Percentiles rank a stretch among this genome's conserved stretches.
Conservation (phyloP, 2,888 invertebrate genomes). For the Caenorhabditis virilis region DNA sequence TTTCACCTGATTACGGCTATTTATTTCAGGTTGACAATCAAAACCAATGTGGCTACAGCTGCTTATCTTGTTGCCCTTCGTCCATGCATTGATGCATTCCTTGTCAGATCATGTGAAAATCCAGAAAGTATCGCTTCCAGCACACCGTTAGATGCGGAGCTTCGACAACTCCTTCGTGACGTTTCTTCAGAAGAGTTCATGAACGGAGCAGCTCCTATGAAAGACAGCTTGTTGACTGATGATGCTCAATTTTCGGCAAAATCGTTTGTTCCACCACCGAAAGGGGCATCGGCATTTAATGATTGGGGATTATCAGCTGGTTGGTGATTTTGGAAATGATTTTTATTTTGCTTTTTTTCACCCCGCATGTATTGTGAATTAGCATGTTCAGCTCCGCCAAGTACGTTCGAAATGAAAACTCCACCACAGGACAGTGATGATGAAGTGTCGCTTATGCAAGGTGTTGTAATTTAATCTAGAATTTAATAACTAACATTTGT, state of each 20-base stretch:
- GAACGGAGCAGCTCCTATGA: conserved; percentile 25
- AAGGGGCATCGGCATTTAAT: background rate
- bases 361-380: no score
- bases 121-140: conserved; percentile 23
- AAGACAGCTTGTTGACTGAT: conserved; percentile 36
- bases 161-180: conserved; percentile 33
- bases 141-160: conserved; percentile 16
- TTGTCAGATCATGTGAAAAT: conserved; percentile 40
- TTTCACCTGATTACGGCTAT: background rate
- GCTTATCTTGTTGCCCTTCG: conserved; percentile 83
- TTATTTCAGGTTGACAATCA: conserved; percentile 78
- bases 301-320: conserved; percentile 1
- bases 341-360: no score
- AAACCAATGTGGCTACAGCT: conserved; percentile 81
- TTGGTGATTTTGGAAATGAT: background rate
- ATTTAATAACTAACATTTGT: no score
- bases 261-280: background rate
- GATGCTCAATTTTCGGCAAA: conserved; percentile 5
- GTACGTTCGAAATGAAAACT: no score
- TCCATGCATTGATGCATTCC: conserved; percentile 83
- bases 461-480: no score
- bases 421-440: no score
- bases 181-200: conserved; percentile 32
- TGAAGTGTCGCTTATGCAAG: no score
- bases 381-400: no score